Evolutionary conservation across 2,888 invertebrate genomes (phyloP).

Genomic region (Cybosia mesomella): DNA sequence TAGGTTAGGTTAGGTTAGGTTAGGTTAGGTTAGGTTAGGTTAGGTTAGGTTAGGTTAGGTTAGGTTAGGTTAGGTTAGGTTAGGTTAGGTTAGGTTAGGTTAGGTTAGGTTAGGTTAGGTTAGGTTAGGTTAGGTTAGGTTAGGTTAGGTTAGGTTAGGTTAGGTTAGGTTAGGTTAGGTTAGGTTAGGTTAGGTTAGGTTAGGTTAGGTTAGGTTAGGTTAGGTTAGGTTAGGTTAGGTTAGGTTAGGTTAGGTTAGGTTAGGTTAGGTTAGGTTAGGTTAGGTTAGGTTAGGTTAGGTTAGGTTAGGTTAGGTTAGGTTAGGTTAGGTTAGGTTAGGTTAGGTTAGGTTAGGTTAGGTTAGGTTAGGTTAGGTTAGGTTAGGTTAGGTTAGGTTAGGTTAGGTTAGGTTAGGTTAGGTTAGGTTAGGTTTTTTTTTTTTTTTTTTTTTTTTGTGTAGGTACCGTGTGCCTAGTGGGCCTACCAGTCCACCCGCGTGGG

Average conservation of each 20-base stretch:
- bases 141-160: constrained; percentile 13
- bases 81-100: constrained; percentile 13
- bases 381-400: constrained; percentile 15
- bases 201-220: constrained; percentile 15
- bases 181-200: constrained; percentile 15
- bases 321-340: constrained; percentile 15
- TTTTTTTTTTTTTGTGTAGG: too few relatives aligned
- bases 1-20: constrained; percentile 13
- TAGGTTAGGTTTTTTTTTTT: too few relatives aligned
- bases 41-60: constrained; percentile 13
- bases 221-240: constrained; percentile 15
- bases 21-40: constrained; percentile 13
- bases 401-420: constrained; percentile 13
- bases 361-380: constrained; percentile 15
- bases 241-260: constrained; percentile 15
- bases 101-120: constrained; percentile 13
- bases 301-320: constrained; percentile 15
- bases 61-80: constrained; percentile 13
- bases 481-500: too few relatives aligned
- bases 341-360: constrained; percentile 15
- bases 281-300: constrained; percentile 15
- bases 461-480: too few relatives aligned
- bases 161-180: constrained; percentile 14
- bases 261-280: constrained; percentile 15
- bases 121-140: constrained; percentile 13